Conservation (phyloP, 2,797 vertebrate genomes). For the Rhinophrynus dorsalis region DNA sequence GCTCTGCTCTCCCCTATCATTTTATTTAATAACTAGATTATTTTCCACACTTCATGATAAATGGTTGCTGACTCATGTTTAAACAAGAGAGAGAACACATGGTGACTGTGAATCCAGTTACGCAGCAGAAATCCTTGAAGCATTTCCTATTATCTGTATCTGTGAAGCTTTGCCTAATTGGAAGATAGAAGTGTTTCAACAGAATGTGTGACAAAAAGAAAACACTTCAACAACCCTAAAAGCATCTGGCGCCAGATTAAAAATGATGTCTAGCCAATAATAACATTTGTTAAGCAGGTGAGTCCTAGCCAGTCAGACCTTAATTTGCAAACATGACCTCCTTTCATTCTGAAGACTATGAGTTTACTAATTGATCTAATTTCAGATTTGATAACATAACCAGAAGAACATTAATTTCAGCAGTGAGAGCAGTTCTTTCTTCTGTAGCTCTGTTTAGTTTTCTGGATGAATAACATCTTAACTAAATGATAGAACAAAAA, state of each 20-base stretch:
- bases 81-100: not conserved
- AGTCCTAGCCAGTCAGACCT: not conserved
- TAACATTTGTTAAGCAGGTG: conserved; percentile 28
- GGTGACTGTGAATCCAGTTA: not conserved
- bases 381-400: conserved; percentile 13
- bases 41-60: not conserved
- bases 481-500: not conserved
- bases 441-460: not conserved
- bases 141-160: conserved; percentile 11
- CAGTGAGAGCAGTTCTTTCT: not conserved
- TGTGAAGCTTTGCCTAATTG: conserved; percentile 3
- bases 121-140: not conserved
- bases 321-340: conserved; percentile 31
- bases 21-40: no score
- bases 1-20: no score
- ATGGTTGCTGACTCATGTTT: not conserved
- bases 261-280: conserved; percentile 18
- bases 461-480: not conserved
- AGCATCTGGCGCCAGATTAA: conserved; percentile 7
- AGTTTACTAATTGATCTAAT: conserved; percentile 20
- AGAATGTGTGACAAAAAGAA: conserved; percentile 1
- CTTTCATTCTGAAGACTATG: conserved; percentile 17
- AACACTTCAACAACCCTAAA: conserved; percentile 8
- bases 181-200: conserved; percentile 16
- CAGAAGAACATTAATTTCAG: conserved; percentile 2